A percentile compares a stretch with the other conserved stretches of the same genome.
phyloP scores from a whole-genome alignment of 2,797 vertebrate genomes.

The Natrix natrix region DNA sequence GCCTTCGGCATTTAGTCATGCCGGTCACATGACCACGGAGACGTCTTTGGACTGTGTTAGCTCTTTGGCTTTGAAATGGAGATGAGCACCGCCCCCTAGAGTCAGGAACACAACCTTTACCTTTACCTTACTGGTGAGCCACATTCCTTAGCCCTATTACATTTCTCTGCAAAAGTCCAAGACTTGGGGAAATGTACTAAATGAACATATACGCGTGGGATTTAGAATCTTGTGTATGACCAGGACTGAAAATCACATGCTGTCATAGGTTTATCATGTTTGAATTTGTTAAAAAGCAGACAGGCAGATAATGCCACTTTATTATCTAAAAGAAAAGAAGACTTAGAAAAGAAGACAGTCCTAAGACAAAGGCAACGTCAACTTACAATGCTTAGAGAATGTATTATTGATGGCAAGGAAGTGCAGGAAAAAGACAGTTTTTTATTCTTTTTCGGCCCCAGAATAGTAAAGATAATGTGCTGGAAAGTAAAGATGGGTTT shows the following conservation, averaged over 20 bases:
- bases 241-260: neutral
- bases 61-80: too few species aligned
- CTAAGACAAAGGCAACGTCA: neutral
- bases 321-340: neutral
- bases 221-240: neutral
- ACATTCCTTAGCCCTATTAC: neutral
- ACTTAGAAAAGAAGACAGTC: neutral
- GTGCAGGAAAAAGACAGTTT: neutral
- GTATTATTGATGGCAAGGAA: neutral
- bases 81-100: too few species aligned
- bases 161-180: neutral
- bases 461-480: neutral
- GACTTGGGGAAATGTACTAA: neutral
- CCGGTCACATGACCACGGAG: too few species aligned
- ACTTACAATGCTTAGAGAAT: neutral
- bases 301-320: neutral
- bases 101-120: too few species aligned
- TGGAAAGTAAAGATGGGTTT: neutral
- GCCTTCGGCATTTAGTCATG: too few species aligned
- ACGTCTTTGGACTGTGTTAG: too few species aligned
- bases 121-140: neutral
- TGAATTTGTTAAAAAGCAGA: neutral
- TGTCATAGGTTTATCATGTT: neutral
- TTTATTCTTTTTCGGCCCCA: neutral
- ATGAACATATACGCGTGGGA: neutral